Conservation (phyloP, 2,888 invertebrate species). For the Colletes collaris region DNA sequence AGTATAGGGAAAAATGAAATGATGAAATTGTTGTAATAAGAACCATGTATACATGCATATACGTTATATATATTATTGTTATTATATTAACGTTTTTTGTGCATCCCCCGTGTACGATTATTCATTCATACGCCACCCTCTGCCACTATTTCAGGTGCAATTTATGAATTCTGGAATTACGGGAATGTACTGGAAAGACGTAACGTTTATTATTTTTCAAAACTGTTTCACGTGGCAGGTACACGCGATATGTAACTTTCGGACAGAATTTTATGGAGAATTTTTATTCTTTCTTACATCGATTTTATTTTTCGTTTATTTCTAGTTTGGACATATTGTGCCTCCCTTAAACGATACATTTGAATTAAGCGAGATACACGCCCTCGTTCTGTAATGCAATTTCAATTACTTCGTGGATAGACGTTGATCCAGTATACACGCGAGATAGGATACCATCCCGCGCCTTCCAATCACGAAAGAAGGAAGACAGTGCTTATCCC, state of each 20-base stretch:
- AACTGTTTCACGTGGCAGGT: not conserved
- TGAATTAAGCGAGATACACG: not conserved
- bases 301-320: not conserved
- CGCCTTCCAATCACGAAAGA: slow-evolving; percentile 48
- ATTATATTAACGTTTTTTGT: slow-evolving; percentile 71
- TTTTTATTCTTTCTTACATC: no score
- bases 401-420: not conserved
- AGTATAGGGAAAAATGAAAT: slow-evolving; percentile 72
- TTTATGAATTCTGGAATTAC: not conserved
- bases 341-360: not conserved
- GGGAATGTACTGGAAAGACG: no score
- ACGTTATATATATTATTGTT: slow-evolving; percentile 73
- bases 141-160: slow-evolving; percentile 14
- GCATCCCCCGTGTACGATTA: slow-evolving; percentile 45
- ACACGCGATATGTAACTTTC: not conserved
- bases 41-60: slow-evolving; percentile 71
- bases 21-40: slow-evolving; percentile 79
- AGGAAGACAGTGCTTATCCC: slow-evolving; percentile 29
- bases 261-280: no score
- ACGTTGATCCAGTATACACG: not conserved
- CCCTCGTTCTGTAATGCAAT: not conserved
- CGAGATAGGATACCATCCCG: slow-evolving; percentile 17
- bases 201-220: not conserved
- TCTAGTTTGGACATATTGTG: not conserved
- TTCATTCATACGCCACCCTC: slow-evolving; percentile 15